phyloP scores from a whole-genome alignment of 2,888 invertebrate genomes.

The Notodonta dromedarius region DNA sequence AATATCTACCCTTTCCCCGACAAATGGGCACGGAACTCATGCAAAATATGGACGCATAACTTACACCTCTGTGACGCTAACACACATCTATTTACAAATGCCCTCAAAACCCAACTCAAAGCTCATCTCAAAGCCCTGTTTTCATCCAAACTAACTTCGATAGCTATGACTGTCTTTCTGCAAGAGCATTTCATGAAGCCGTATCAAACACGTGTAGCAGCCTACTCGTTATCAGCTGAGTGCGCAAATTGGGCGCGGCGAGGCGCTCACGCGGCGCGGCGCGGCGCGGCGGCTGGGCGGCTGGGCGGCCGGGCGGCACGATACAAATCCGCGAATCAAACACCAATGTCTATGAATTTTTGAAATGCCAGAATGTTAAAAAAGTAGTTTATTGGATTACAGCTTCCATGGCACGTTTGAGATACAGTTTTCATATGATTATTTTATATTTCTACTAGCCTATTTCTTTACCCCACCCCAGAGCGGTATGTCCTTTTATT shows the following conservation, averaged over 20 bases:
- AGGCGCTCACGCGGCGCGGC: constrained; percentile 22
- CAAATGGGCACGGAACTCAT: too few species aligned
- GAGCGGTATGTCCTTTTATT: too few species aligned
- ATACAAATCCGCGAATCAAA: constrained; percentile 36
- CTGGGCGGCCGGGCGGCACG: constrained; percentile 14
- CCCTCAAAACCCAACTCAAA: too few species aligned
- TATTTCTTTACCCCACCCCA: too few species aligned
- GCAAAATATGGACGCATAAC: too few species aligned
- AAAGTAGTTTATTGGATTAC: background rate
- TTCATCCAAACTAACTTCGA: background rate
- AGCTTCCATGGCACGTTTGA: background rate
- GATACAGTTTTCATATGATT: too few species aligned
- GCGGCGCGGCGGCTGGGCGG: constrained; percentile 22
- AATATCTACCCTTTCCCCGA: too few species aligned
- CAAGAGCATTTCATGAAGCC: background rate
- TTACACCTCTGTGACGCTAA: too few species aligned
- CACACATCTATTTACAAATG: too few species aligned
- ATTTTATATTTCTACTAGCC: too few species aligned
- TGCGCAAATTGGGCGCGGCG: constrained; percentile 40
- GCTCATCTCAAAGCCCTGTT: too few species aligned
- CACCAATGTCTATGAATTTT: background rate
- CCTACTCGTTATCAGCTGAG: constrained; percentile 21
- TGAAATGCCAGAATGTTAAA: background rate
- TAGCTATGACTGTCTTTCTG: background rate
- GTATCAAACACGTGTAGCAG: background rate